Base-by-base conservation (phyloP, 2,113 vertebrate genomes). In the Narcine bancroftii region DNA sequence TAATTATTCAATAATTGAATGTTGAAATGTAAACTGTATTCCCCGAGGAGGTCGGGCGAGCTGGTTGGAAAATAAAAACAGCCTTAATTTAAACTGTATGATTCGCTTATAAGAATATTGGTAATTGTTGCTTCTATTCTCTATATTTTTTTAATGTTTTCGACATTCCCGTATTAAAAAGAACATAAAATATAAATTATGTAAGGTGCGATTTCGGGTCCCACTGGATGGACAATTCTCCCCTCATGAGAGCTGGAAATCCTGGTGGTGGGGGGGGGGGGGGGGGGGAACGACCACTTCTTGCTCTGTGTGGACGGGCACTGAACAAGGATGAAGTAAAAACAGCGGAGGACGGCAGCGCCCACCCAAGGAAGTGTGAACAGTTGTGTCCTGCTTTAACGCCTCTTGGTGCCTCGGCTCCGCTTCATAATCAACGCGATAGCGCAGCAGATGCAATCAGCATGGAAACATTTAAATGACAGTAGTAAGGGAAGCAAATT, bases 351-450 rank as follows among this genome's bases (percentile, higher is more conserved):
- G 65, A 10, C 63, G 87, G 24, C 39, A 45, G 24, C 7, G 89
- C 26, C 89, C 63, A 33, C 63, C 65, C 63, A 33, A 17, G 63
- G 4, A 91, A 91, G 87, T 91, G 87, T 66, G 87, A 91, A 85
- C 50, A 91, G 71, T 69, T 69, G 63, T 45, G 39, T 65, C 24
- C 56, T 69, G 39, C 71, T 47, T 45, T 89, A 47, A 47, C 63
- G 65, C 39, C 89, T 91, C 47, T 91, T 69, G 39, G 89, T 45
- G 63, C 36, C 11, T 91, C 39, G 19, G 13, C 24, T 42, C 63
- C 17, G 17, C 24, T 65, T 69, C 45, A 89, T 42, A 91, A 91
- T 91, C 19, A 66, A 66, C 21, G 24, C 53, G 36, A 36, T 87
- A 60, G 36, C 19, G 36, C 53, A 83, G 79, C 79, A 29, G 29